Base-by-base conservation (phyloP, 2,113 vertebrate species). In the Oryzias celebensis region DNA sequence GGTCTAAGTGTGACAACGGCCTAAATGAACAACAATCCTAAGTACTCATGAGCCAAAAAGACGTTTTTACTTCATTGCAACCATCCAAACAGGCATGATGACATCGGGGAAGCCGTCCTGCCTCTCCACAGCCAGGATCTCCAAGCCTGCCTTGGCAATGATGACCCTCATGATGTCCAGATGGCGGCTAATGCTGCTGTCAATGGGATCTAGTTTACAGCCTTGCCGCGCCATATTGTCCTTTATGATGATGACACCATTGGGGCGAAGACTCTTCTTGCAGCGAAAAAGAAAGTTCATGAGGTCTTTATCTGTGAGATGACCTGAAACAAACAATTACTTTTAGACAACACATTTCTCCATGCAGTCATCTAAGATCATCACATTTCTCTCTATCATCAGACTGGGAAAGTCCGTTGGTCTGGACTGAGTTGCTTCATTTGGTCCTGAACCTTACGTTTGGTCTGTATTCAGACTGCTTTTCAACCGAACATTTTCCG, bases 141-240 rank as follows among this genome's bases (percentile, higher is more conserved):
- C 85, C 71, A 98, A 91, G n/a, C 94, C 95, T 0, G 94, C 94
- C 86, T 93, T 94, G 53, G 76, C 75, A 31, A 97, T 93, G 55
- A 98, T 95, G 82, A 65, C 78, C 76, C 42, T 90, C 71, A 98
- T 92, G 82, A 97, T 94, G 85, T 94, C 93, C 81, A 96, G 88
- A 85, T 97, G 94, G 54, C 95, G 92, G 68, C 94, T 97, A 65
- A 99, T 90, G 23, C 94, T 98, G 88, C 96, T 96, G 84, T 98
- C 97, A 12, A 90, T 78, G 16, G 93, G 87, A 59, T 98, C 96
- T 54, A 99, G 87, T 76, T 91, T 83, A 77, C 94, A 97, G 84
- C 96, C 95, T 78, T 98, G 89, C 20, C 94, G 92, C 2, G 94
- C 96, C 89, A 98, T 96, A 55, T 96, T 99, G 87, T 98, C 97